These are phyloP conservation scores for Coenonympha glycerion DNA, from an alignment of 2,888 invertebrate species.

Conservation along the genomic window DNA sequence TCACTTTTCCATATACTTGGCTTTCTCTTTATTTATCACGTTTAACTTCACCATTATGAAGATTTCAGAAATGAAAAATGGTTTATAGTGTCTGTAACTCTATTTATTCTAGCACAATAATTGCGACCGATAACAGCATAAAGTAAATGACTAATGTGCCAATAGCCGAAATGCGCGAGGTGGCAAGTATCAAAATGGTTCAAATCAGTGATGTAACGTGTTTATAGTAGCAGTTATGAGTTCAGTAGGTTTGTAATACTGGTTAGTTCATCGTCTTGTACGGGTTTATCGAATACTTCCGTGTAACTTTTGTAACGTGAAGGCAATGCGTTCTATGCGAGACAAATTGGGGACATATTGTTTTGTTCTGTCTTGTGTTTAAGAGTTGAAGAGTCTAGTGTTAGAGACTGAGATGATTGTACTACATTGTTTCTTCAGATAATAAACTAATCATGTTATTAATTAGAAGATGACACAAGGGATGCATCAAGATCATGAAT, in stretches of 20 bases:
- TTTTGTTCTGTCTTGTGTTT: too few species aligned
- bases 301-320: not conserved
- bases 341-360: too few species aligned
- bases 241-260: slow-evolving; percentile 6
- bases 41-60: not conserved
- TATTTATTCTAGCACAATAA: not conserved
- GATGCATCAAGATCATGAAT: too few species aligned
- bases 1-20: not conserved
- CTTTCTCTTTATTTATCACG: not conserved
- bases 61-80: not conserved
- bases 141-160: slow-evolving; percentile 9
- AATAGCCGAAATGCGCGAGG: slow-evolving; percentile 6
- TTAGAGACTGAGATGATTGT: too few species aligned
- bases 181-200: slow-evolving; percentile 1
- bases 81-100: not conserved
- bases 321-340: not conserved
- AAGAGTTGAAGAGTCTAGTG: too few species aligned
- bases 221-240: slow-evolving; percentile 22
- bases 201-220: slow-evolving; percentile 22
- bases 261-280: slow-evolving; percentile 8
- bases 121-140: slow-evolving; percentile 3
- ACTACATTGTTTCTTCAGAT: too few species aligned
- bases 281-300: slow-evolving; percentile 8
- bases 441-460: too few species aligned
- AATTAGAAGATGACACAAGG: too few species aligned